A percentile compares a stretch with the other conserved stretches of the same genome.
Evolutionary conservation across 2,888 invertebrate genomes (phyloP).

Genomic region (Scelioninae gen. 2): DNA sequence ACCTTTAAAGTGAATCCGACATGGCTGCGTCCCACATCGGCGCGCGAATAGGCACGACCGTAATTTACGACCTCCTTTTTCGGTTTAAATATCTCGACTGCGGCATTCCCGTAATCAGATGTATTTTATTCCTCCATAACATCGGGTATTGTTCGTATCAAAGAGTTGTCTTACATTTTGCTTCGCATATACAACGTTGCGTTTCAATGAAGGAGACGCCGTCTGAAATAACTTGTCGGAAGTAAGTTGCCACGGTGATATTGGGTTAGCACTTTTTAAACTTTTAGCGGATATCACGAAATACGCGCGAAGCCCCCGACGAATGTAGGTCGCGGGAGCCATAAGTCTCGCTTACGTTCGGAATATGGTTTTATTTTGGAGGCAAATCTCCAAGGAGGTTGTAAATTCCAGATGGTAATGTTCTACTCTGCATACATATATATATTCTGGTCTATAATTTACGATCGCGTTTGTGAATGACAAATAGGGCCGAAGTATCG

Average conservation of each 20-base stretch:
- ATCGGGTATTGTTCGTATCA: slow-evolving; percentile 52
- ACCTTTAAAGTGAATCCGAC: slow-evolving; percentile 53
- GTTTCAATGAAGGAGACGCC: slow-evolving; percentile 40
- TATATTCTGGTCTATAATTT: slow-evolving; percentile 62
- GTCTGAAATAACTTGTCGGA: slow-evolving; percentile 42
- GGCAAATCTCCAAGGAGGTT: slow-evolving; percentile 60
- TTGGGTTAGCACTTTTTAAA: slow-evolving; percentile 54
- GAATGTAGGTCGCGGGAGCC: slow-evolving; percentile 62
- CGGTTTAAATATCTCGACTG: slow-evolving; percentile 47
- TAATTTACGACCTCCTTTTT: slow-evolving; percentile 58
- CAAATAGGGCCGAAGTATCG: slow-evolving; percentile 59
- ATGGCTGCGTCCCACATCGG: slow-evolving; percentile 46
- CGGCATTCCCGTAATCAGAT: slow-evolving; percentile 50
- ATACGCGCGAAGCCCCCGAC: slow-evolving; percentile 44
- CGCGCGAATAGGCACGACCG: slow-evolving; percentile 53
- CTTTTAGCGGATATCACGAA: slow-evolving; percentile 55
- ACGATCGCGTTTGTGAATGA: slow-evolving; percentile 64
- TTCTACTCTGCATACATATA: slow-evolving; percentile 60
- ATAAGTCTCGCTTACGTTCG: slow-evolving; percentile 65
- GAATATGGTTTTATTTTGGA: slow-evolving; percentile 66
- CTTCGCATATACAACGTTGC: slow-evolving; percentile 22
- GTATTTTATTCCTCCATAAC: slow-evolving; percentile 46
- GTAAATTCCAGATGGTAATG: slow-evolving; percentile 65
- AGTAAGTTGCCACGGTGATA: slow-evolving; percentile 46
- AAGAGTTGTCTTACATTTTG: slow-evolving; percentile 40